Evolutionary conservation across 2,113 vertebrate species (phyloP).

Genomic region (Cromileptes altivelis): DNA sequence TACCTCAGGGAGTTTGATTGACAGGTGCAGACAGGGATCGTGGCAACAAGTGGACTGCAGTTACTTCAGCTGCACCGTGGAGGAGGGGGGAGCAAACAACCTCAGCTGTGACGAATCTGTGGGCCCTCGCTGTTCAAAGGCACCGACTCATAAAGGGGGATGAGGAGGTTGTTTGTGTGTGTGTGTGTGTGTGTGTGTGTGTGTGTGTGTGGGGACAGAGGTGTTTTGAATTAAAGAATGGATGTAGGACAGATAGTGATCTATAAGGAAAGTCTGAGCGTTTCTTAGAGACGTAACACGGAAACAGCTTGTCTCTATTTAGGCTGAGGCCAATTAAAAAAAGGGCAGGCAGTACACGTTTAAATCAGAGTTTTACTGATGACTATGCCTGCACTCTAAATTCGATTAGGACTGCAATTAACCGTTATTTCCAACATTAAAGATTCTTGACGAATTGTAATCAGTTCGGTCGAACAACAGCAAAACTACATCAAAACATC

Average conservation of each 20-base stretch:
- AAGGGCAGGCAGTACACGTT: neutral
- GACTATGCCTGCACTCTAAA: neutral
- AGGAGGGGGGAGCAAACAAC: constrained; percentile 42
- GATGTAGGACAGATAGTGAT: constrained; percentile 52
- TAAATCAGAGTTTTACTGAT: neutral
- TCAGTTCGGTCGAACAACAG: no score
- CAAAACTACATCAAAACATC: no score
- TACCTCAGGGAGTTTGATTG: constrained; percentile 70
- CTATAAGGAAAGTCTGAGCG: constrained; percentile 61
- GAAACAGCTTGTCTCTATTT: constrained; percentile 38
- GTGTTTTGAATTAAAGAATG: constrained; percentile 47
- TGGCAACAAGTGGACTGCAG: constrained; percentile 83
- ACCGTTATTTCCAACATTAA: neutral
- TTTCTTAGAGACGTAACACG: constrained; percentile 1
- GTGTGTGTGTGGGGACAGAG: constrained; percentile 9
- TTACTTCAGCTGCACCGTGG: constrained; percentile 74
- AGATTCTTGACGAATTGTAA: no score
- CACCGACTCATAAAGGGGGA: constrained; percentile 33
- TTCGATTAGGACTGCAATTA: neutral
- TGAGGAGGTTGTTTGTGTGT: constrained; percentile 24
- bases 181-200: constrained; percentile 29
- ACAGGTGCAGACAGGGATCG: constrained; percentile 82
- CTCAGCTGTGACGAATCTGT: constrained; percentile 78
- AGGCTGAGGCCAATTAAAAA: constrained; percentile 39
- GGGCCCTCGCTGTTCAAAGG: constrained; percentile 68